Percentiles rank a stretch among this genome's conserved stretches.
Conservation (phyloP, 2,888 invertebrate species). For the Opisthograptis luteolata region DNA sequence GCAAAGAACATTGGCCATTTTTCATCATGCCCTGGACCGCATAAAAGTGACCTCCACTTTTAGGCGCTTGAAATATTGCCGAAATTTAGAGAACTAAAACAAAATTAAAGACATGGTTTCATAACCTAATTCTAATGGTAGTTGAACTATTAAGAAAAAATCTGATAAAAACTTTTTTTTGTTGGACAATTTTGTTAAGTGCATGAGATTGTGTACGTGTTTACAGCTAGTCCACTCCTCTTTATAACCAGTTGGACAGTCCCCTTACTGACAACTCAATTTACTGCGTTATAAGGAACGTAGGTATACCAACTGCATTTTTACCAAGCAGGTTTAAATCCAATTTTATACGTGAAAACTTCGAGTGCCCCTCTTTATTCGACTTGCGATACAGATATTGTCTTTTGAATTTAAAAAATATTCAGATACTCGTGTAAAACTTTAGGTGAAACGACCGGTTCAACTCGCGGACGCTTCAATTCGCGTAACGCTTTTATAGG, state of each 20-base stretch:
- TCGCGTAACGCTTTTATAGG: constrained; percentile 16
- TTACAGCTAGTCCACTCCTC: constrained; percentile 10
- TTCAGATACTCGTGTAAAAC: constrained; percentile 11
- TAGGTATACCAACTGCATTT: constrained; percentile 48
- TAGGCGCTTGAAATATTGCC: too few species aligned
- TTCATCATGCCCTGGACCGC: too few species aligned
- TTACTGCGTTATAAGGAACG: constrained; percentile 9
- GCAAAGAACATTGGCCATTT: too few species aligned
- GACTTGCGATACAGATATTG: constrained; percentile 32
- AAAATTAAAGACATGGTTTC: too few species aligned
- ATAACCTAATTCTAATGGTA: too few species aligned
- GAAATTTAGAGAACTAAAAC: too few species aligned
- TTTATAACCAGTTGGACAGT: neutral
- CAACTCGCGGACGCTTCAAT: constrained; percentile 23
- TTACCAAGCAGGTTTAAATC: constrained; percentile 48
- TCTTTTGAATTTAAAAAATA: constrained; percentile 29
- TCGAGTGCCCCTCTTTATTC: constrained; percentile 40
- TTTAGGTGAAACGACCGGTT: constrained; percentile 18
- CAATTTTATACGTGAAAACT: constrained; percentile 51
- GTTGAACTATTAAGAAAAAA: too few species aligned
- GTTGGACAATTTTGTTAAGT: too few species aligned
- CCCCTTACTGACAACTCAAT: constrained; percentile 13
- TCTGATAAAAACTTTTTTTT: too few species aligned
- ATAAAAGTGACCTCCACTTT: too few species aligned
- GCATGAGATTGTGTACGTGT: too few species aligned